Evolutionary conservation across 1,140 invertebrate species (phyloP).

Genomic region (Goniozus legneri): DNA sequence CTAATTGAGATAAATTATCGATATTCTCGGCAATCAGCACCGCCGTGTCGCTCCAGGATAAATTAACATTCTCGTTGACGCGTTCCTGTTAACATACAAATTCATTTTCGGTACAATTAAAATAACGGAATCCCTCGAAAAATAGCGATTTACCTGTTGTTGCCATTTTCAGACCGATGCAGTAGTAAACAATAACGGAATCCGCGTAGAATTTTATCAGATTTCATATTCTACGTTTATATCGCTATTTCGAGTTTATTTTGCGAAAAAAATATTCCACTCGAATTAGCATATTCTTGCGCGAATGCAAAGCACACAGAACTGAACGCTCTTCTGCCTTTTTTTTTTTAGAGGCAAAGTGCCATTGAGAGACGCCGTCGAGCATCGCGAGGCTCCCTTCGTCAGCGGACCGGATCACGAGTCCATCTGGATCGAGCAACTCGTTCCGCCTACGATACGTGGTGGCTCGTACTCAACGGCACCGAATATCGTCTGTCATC

Average conservation of each 20-base stretch:
- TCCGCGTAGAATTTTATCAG: not conserved
- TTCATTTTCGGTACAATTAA: too few relatives aligned
- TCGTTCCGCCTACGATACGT: constrained; percentile 41
- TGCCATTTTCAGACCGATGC: too few relatives aligned
- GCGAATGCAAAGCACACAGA: not conserved
- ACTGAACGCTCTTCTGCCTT: too few relatives aligned
- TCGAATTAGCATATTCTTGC: not conserved
- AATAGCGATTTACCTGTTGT: too few relatives aligned
- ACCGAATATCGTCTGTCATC: constrained; percentile 63
- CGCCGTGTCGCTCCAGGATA: too few relatives aligned
- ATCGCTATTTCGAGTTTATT: not conserved
- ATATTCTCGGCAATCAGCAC: too few relatives aligned
- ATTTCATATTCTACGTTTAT: not conserved
- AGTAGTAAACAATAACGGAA: not conserved
- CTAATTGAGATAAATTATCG: too few relatives aligned
- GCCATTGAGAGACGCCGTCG: constrained; percentile 65
- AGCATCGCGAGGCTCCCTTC: constrained; percentile 59
- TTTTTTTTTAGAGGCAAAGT: constrained; percentile 19
- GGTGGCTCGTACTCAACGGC: constrained; percentile 24
- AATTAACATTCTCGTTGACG: too few relatives aligned
- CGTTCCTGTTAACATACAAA: too few relatives aligned
- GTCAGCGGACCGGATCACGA: constrained; percentile 37
- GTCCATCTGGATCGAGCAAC: constrained; percentile 48
- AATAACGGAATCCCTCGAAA: too few relatives aligned
- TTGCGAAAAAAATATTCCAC: too few relatives aligned